phyloP scores from a whole-genome alignment of 2,113 vertebrate species.

The Calyptommatus sinebrachiatus region DNA sequence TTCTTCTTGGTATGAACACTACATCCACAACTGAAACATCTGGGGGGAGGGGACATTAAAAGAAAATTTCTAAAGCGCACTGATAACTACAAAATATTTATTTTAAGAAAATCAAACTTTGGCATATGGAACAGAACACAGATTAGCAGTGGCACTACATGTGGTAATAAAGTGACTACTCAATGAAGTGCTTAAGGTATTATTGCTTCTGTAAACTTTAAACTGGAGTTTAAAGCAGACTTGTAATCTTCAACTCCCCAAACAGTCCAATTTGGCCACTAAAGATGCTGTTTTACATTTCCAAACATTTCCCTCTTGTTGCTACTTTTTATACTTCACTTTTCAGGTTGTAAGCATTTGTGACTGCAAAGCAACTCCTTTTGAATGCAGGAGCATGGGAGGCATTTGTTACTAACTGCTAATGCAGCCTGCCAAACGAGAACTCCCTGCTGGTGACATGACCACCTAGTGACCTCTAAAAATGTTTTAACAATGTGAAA shows the following conservation, averaged over 20 bases:
- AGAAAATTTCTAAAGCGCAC: not conserved
- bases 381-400: constrained; percentile 78
- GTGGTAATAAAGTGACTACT: constrained; percentile 64
- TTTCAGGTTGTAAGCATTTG: constrained; percentile 82
- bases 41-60: no score
- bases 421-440: constrained; percentile 83
- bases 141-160: constrained; percentile 54
- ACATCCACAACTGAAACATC: constrained; percentile 4
- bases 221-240: constrained; percentile 69
- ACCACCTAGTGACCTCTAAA: constrained; percentile 87
- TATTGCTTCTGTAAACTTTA: constrained; percentile 76
- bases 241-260: constrained; percentile 74
- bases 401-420: constrained; percentile 82
- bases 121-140: constrained; percentile 31
- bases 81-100: constrained; percentile 45
- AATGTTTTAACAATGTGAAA: constrained; percentile 90
- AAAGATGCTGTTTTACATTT: constrained; percentile 80
- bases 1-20: constrained; percentile 22
- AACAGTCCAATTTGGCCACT: constrained; percentile 78
- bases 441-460: constrained; percentile 83
- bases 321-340: constrained; percentile 78
- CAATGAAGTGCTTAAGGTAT: constrained; percentile 69
- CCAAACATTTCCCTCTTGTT: constrained; percentile 76
- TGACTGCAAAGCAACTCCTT: constrained; percentile 77
- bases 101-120: constrained; percentile 37